Base-by-base conservation (phyloP, 2,113 vertebrate species). In the Genyomyrus donnyi region DNA sequence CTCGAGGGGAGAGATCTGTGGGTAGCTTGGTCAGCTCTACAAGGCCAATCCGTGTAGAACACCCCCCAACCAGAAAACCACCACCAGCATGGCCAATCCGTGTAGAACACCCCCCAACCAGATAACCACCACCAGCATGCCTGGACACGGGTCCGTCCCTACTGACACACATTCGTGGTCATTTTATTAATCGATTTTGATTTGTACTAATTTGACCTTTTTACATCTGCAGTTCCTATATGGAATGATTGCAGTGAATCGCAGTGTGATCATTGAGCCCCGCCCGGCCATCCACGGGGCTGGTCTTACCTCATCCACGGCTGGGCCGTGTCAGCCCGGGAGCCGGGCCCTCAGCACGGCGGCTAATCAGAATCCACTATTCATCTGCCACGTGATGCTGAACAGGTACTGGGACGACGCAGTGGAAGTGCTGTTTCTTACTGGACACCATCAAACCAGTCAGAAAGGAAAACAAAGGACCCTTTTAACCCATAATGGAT, bases 391-490 rank as follows among this genome's bases (percentile, higher is more conserved):
- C 10, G n/a, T 70, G 62, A 70, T 70, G 62, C 62, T 70, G 27
- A 70, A 31, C 62, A 70, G 62, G 9, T 70, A 31, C 74, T 80
- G 74, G 74, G 35, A 80, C 31, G 35, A 39, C 6, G 15, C 15
- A 19, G 74, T 39, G 31, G 35, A 80, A 80, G 35, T 80, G 35
- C 35, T 17, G 15, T 39, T 80, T 80, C 35, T 80, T 80, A 80
- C 74, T 80, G 74, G 74, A 42, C 31, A 80, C 74, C 74, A 80
- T 80, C 74, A 80, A 80, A 42, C 74, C 31, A 80, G 74, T 80
- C 74, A 42, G 74, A 80, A 42, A 7, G 74, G 35, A 42, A 80
- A 80, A 80, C 74, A 80, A 80, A 39, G 35, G 74, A 42, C 74
- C 74, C 35, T 39, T 80, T 80, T 42, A 42, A 80, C 74, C 74